A percentile compares a stretch with the other conserved stretches of the same genome.
These are phyloP conservation scores for Dasypus novemcinctus DNA, from an alignment of 2,113 vertebrate genomes.

Conservation along the genomic window DNA sequence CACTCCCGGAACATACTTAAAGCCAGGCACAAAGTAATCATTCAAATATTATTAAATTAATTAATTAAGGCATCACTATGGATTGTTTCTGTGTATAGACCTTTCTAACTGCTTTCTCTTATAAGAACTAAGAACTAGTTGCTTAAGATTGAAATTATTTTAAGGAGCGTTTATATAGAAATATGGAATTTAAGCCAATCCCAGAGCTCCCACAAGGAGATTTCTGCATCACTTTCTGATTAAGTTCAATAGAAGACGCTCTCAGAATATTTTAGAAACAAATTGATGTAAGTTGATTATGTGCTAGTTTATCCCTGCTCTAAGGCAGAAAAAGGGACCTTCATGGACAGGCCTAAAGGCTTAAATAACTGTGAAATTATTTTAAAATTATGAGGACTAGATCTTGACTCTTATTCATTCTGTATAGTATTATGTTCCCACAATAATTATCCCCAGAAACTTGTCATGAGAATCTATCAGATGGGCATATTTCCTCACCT, in stretches of 20 bases:
- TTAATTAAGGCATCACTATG: neutral
- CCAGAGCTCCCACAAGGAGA: neutral
- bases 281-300: neutral
- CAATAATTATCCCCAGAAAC: neutral
- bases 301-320: neutral
- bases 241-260: neutral
- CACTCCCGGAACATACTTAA: neutral
- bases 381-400: neutral
- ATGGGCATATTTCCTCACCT: neutral
- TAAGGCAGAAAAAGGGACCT: neutral
- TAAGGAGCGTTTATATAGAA: neutral
- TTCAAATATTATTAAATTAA: neutral
- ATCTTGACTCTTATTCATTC: conserved; percentile 8
- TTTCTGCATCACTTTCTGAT: neutral
- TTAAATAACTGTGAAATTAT: neutral
- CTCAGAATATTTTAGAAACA: neutral
- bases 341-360: neutral
- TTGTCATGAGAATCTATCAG: neutral
- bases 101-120: neutral
- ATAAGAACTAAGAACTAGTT: neutral
- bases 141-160: neutral
- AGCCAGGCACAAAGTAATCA: neutral
- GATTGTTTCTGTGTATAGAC: neutral
- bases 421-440: neutral
- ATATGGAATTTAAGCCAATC: neutral